Base-by-base conservation (phyloP, 2,888 invertebrate genomes). In the Lochmaea crataegi region DNA sequence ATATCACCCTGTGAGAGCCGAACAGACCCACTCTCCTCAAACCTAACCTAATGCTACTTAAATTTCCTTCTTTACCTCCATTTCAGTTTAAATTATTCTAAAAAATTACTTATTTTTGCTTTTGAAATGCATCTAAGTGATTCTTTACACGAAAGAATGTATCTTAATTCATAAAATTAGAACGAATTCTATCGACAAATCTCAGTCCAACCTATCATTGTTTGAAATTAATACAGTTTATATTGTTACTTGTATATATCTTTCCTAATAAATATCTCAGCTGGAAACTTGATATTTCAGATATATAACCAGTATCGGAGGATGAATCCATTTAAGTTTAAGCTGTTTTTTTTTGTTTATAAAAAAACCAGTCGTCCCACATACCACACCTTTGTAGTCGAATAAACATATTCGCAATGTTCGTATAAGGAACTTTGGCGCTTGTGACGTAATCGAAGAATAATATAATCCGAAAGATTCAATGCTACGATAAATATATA, bases 371-470 rank as follows among this genome's bases (percentile, higher is more conserved):
- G 68, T 63, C 68, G 22, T 51, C 68, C 68, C 68, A 69, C 68
- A 63, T 41, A 63, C 16, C 41, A 63, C 61, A 63, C 61, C 61
- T 63, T 38, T 41, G 51, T 51, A 53, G 32, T 18, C 61, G 12
- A 41, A 45, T 32, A 45, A 18, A 10, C 32, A 22, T 12, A 18
- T 69, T 57, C 38, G 63, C 68, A 38, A 56, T 69, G 68, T 38
- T 63, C 61, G 41, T 69, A 63, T 60, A 69, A 51, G 68, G 68
- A 69, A 69, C 51, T 63, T 63, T 53, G 68, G 38, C 38, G 38
- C 22, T 61, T 51, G 38, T 69, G 68, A 69, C 68, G 68, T 69
- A 42, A 45, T 63, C 11, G 11, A 60, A 60, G 32, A 60, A 26
- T 60, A 60, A 60, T 60, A 56, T 45, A 12, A 45, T 14, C 14